Percentiles rank a stretch among this genome's conserved stretches.
These are phyloP conservation scores for Penaeus indicus DNA, from an alignment of 1,140 invertebrate genomes.

Conservation along the genomic window DNA sequence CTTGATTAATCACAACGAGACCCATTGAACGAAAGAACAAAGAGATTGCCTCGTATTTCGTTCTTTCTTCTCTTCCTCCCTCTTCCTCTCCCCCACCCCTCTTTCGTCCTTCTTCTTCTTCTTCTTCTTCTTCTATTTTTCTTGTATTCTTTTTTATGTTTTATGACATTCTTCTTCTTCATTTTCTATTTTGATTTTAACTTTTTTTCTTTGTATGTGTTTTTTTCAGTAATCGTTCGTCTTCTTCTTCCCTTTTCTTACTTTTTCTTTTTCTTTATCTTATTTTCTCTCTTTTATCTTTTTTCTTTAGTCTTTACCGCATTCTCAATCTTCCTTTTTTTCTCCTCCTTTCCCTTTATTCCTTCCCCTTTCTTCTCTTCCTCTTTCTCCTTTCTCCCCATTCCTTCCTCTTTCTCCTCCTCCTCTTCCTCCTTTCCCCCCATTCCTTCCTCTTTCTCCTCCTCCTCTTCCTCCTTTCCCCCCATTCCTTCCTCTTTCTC, in stretches of 20 bases:
- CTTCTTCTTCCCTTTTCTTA: no score
- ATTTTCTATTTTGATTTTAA: no score
- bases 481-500: no score
- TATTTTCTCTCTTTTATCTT: no score
- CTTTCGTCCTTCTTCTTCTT: neutral
- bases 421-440: neutral
- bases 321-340: neutral
- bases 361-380: neutral
- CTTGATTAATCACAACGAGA: constrained; percentile 48
- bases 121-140: no score
- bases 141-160: no score
- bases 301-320: no score
- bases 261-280: no score
- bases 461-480: neutral
- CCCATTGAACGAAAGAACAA: constrained; percentile 57
- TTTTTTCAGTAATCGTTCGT: no score
- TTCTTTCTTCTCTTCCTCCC: neutral
- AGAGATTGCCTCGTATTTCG: constrained; percentile 34
- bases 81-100: neutral
- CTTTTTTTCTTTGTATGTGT: no score
- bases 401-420: neutral
- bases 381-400: neutral
- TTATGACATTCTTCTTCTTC: no score
- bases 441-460: neutral
- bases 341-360: neutral